Evolutionary conservation across 2,888 invertebrate species (phyloP), one percentile per base, ranked within the genome.

Genomic region (Cordilura impudica): DNA sequence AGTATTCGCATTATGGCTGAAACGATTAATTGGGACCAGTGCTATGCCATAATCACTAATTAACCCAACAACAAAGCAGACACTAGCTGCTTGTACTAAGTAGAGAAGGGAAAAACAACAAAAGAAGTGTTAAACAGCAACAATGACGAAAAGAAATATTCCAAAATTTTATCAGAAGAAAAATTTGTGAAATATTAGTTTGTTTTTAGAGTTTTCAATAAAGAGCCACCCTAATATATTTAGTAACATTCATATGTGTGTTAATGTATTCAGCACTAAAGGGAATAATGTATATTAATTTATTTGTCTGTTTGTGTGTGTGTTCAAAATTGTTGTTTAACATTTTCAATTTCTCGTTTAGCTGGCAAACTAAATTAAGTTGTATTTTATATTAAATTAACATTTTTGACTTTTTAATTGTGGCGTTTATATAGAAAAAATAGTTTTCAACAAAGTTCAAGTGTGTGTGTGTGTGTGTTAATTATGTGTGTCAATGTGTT

Each of bases 351-450:
- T 35, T 35, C 35, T 12, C 35, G n/a, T 39, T 39, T 39, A n/a
- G 12, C n/a, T 2, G 8, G 16, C 2, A 2, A 26, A 21, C n/a
- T 12, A 54, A 67, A 29, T 56, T 31, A 56, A 54, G 45, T 67
- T 56, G 47, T 47, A 69, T 58, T 45, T 56, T 19, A 21, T 58
- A 70, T 70, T 49, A 14, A 26, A 26, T 70, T 60, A 70, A 54
- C 43, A 70, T 60, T 70, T 58, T 70, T 10, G 39, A 18, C 12
- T 60, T 49, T 70, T 60, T 39, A 43, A 43, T 39, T 39, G 49
- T 58, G 49, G 23, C 49, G n/a, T 65, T 29, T 7, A 7, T 21
- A 6, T 12, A n/a, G 1, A 12, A 23, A n/a, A 14, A n/a, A n/a
- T n/a, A n/a, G n/a, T n/a, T n/a, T n/a, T n/a, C n/a, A 23, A 4